A percentile compares a stretch with the other conserved stretches of the same genome.
phyloP scores from a whole-genome alignment of 2,888 invertebrate species.

The Sarcophaga subvicina region DNA sequence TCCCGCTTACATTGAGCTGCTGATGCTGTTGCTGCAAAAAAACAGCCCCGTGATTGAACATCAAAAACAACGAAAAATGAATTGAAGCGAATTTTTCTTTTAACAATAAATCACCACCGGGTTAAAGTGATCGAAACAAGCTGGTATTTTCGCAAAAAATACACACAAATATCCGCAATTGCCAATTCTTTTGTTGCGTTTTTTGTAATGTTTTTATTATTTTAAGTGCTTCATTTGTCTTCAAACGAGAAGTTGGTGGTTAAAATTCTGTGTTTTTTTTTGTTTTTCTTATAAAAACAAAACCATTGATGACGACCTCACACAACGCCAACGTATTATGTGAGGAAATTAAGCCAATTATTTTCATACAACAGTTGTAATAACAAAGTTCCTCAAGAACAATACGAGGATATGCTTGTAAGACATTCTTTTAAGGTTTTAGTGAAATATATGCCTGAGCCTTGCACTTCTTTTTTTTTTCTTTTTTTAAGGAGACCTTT shows the following conservation, averaged over 20 bases:
- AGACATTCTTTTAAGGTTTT: neutral
- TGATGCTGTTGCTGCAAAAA: conserved; percentile 36
- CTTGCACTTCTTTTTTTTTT: too few species aligned
- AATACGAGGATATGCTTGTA: neutral
- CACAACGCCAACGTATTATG: conserved; percentile 50
- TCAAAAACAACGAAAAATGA: conserved; percentile 34
- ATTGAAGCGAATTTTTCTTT: conserved; percentile 23
- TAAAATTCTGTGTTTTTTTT: conserved; percentile 24
- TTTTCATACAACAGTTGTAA: conserved; percentile 55
- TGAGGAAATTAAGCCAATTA: conserved; percentile 65
- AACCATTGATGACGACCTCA: conserved; percentile 52
- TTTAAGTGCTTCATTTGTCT: conserved; percentile 61
- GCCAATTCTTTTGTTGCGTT: neutral
- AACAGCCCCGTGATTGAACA: conserved; percentile 6
- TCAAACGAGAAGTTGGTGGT: conserved; percentile 53
- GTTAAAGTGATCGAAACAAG: conserved; percentile 7
- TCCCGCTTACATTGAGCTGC: conserved; percentile 69
- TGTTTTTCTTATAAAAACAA: conserved; percentile 10
- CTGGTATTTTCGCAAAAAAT: neutral
- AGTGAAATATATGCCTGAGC: neutral
- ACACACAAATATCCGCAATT: too few species aligned
- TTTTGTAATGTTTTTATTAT: conserved; percentile 50
- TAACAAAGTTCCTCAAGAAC: conserved; percentile 30
- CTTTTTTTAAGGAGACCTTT: too few species aligned
- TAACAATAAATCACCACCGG: conserved; percentile 52